Base-by-base conservation (phyloP, 1,140 invertebrate genomes). In the Diorhabda elongata region DNA sequence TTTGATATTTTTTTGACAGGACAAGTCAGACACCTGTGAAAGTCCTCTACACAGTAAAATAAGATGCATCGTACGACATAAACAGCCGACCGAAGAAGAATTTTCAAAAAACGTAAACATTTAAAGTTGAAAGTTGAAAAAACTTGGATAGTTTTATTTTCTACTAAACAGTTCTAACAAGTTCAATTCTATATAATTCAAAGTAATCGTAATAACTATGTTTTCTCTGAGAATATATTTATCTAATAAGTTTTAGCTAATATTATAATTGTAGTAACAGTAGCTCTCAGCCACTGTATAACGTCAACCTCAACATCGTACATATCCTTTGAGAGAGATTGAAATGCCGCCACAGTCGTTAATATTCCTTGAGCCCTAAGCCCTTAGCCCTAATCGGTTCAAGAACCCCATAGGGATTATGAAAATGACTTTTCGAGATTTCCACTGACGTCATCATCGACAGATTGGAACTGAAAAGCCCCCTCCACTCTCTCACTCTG, bases 341-440 rank as follows among this genome's bases (percentile, higher is more conserved):
- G 47, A 52, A 52, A 52, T 52, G n/a, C 47, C 47, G 47, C 47
- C 47, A n/a, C 47, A 52, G 47, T 52, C 47, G 3, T 52, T 52
- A 52, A 52, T 52, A 52, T 52, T 6, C 47, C 47, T 52, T n/a
- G 47, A 52, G 47, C 47, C 47, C 47, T 52, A 52, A 52, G 47
- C 47, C 47, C 47, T 52, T 52, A n/a, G 47, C 47, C 47, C 47
- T 52, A 52, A 52, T 52, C 47, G 47, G 47, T 52, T 52, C 47
- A 52, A 52, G 47, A 52, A 52, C 47, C 47, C 47, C 47, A 52
- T 52, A 52, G 47, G 47, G 47, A 52, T 52, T 52, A 52, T 52
- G 47, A 52, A 52, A 52, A 52, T 52, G 47, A 52, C 47, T 52
- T 52, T 52, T 52, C 47, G 47, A 52, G 47, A 52, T 52, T 52